phyloP scores from a whole-genome alignment of 2,113 vertebrate species.

The Nesoenas mayeri region DNA sequence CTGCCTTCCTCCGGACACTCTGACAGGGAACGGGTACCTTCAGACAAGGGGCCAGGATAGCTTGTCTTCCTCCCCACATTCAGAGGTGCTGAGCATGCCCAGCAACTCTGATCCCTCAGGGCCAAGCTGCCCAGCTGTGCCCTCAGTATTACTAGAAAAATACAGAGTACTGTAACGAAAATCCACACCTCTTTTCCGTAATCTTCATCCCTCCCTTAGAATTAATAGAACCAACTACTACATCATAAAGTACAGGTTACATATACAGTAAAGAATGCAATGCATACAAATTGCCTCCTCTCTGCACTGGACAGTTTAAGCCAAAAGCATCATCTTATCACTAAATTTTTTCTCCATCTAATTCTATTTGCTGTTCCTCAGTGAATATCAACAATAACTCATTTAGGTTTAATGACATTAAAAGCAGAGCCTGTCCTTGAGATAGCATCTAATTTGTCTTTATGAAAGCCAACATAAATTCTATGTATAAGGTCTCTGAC shows the following conservation, averaged over 20 bases:
- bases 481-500: conserved; percentile 46
- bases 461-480: conserved; percentile 74
- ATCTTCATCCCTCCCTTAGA: not conserved
- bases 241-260: not conserved
- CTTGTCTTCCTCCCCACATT: not conserved
- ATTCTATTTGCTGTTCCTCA: conserved; percentile 46
- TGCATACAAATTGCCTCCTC: conserved; percentile 32
- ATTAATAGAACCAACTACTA: not conserved
- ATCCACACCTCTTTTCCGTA: not conserved
- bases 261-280: not conserved
- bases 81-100: not conserved
- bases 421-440: conserved; percentile 70
- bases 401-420: conserved; percentile 69
- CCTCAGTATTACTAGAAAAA: not conserved
- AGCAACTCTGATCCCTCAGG: not conserved
- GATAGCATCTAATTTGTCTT: conserved; percentile 72
- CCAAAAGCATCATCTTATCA: conserved; percentile 25
- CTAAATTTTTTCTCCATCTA: conserved; percentile 35
- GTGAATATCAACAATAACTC: conserved; percentile 65
- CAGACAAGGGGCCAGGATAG: rapidly evolving
- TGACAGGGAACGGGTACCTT: not conserved
- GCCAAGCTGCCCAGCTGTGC: rapidly evolving
- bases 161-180: not conserved
- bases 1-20: not conserved
- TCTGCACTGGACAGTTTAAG: conserved; percentile 26